Percentiles rank a stretch among this genome's conserved stretches.
These are phyloP conservation scores for Heliconius cydno DNA, from an alignment of 2,888 invertebrate species.

Conservation along the genomic window DNA sequence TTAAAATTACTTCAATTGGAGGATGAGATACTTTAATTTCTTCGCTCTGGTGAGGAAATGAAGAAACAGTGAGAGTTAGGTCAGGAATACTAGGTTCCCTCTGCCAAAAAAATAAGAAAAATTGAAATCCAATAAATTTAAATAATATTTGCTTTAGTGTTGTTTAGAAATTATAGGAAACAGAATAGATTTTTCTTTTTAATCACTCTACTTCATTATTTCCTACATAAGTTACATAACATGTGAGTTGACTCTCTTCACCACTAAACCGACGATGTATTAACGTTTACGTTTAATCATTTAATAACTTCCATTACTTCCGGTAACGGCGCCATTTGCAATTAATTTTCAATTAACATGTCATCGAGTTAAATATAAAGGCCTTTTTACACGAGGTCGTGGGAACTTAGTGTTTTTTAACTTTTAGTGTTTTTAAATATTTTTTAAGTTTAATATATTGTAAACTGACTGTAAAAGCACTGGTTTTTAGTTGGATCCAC, in stretches of 20 bases:
- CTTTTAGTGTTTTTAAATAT: neutral
- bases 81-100: too few species aligned
- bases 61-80: too few species aligned
- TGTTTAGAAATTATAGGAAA: too few species aligned
- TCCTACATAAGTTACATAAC: too few species aligned
- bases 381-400: constrained; percentile 12
- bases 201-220: too few species aligned
- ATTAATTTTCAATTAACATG: constrained; percentile 22
- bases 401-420: neutral
- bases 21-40: too few species aligned
- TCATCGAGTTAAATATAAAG: constrained; percentile 14
- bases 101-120: too few species aligned
- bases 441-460: neutral
- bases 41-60: too few species aligned
- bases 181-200: too few species aligned
- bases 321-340: constrained; percentile 32
- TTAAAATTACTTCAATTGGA: neutral
- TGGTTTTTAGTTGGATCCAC: too few species aligned
- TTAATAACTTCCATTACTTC: constrained; percentile 21
- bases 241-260: neutral
- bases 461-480: neutral
- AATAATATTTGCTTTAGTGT: too few species aligned
- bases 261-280: neutral
- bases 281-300: neutral
- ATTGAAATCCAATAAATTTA: too few species aligned